Conservation (phyloP, 2,797 vertebrate genomes). For the Eulemur coronatus region DNA sequence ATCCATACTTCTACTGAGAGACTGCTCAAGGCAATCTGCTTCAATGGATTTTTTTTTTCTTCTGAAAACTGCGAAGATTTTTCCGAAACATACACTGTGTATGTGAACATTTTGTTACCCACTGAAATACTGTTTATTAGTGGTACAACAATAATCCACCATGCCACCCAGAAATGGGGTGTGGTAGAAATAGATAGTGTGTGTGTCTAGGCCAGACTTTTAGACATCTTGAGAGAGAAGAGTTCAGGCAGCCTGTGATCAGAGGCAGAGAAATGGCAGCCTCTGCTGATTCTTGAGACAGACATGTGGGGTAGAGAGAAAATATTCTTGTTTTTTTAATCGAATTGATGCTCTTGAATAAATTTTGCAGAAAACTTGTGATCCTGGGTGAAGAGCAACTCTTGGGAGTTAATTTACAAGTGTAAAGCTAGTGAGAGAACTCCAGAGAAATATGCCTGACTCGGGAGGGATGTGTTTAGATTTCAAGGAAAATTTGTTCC, state of each 20-base stretch:
- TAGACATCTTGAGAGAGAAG: neutral
- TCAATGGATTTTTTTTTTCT: neutral
- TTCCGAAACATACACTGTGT: neutral
- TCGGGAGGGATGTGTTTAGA: neutral
- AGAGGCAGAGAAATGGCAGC: neutral
- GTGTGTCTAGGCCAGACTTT: neutral
- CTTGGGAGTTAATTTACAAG: neutral
- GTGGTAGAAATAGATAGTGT: neutral
- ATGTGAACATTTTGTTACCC: neutral
- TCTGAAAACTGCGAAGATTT: neutral
- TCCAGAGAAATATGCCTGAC: neutral
- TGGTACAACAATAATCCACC: neutral
- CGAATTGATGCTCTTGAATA: neutral
- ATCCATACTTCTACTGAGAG: neutral
- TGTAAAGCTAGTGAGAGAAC: neutral
- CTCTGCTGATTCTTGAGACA: neutral
- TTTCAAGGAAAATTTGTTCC: neutral
- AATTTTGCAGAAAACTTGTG: neutral
- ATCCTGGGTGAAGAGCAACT: neutral
- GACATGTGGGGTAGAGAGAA: neutral
- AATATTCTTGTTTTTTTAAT: neutral
- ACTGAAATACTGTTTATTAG: neutral
- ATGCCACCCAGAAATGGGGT: neutral
- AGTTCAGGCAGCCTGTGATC: neutral
- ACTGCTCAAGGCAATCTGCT: neutral